Percentiles rank a stretch among this genome's conserved stretches.
Conservation (phyloP, 2,113 vertebrate species). For the Gadus chalcogrammus region DNA sequence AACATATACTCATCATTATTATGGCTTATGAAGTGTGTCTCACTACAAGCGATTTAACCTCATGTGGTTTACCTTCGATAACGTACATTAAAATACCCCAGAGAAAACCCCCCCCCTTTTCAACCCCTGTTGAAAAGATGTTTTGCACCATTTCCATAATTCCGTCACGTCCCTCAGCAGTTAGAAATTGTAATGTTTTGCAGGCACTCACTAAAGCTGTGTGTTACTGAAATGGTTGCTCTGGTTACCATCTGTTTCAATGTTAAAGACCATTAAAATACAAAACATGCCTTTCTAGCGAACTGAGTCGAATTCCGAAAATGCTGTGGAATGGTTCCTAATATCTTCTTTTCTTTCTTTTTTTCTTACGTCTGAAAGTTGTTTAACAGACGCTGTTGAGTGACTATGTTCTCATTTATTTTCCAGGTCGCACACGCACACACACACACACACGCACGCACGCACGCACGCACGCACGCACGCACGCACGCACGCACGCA, state of each 20-base stretch:
- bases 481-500: no score
- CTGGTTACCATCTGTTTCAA: constrained; percentile 43
- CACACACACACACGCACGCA: no score
- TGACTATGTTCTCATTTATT: background rate
- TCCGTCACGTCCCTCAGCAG: background rate
- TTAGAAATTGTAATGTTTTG: background rate
- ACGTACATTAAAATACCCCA: no score
- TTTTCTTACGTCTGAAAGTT: background rate
- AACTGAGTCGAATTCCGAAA: constrained; percentile 2
- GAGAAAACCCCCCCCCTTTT: no score
- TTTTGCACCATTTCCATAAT: background rate
- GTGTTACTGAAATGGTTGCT: no score
- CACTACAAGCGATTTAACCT: background rate
- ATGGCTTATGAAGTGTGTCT: no score
- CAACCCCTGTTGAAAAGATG: background rate
- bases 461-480: no score
- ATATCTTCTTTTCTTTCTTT: background rate
- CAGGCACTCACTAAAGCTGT: background rate
- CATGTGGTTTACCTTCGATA: background rate
- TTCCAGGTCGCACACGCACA: no score
- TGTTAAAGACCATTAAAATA: constrained; percentile 24
- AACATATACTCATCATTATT: no score
- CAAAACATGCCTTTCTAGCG: background rate
- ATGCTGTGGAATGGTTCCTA: constrained; percentile 11
- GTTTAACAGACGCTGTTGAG: background rate